Evolutionary conservation across 2,113 vertebrate genomes (phyloP).

Genomic region (Butorides virescens): DNA sequence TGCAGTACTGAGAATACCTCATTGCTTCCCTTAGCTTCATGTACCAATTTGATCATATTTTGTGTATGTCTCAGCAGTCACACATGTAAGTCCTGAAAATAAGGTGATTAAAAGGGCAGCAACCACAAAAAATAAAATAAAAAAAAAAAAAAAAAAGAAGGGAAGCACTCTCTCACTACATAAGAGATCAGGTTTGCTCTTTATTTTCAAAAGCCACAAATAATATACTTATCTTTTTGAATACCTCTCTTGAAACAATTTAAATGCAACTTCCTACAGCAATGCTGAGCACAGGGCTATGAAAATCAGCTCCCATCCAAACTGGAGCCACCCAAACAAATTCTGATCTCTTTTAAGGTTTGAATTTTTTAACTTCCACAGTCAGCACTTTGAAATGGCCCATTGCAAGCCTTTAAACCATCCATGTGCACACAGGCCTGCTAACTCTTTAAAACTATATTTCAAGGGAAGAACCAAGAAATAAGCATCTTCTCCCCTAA

Average conservation of each 20-base stretch:
- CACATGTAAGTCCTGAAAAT: constrained; percentile 24
- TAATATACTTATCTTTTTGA: neutral
- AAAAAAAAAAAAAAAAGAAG: neutral
- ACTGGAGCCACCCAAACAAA: neutral
- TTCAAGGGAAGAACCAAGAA: constrained; percentile 29
- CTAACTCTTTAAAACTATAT: neutral
- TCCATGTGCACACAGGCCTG: neutral
- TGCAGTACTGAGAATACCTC: constrained; percentile 40
- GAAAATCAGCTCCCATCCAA: neutral
- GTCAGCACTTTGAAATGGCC: neutral
- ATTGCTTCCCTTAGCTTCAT: constrained; percentile 34
- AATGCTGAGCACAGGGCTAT: neutral
- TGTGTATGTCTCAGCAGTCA: constrained; percentile 16
- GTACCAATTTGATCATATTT: constrained; percentile 47
- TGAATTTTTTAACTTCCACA: neutral
- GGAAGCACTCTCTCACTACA: neutral
- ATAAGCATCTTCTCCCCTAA: constrained; percentile 10
- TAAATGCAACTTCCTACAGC: neutral
- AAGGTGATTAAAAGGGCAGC: constrained; percentile 34
- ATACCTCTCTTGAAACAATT: neutral
- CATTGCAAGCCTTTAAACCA: neutral
- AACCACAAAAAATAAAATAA: neutral
- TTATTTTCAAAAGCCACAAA: neutral
- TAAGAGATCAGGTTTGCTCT: neutral
- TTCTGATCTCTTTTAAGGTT: neutral